Percentiles rank a stretch among this genome's conserved stretches.
phyloP scores from a whole-genome alignment of 92 coral and sea anemone species.

The Siderastrea radians region DNA sequence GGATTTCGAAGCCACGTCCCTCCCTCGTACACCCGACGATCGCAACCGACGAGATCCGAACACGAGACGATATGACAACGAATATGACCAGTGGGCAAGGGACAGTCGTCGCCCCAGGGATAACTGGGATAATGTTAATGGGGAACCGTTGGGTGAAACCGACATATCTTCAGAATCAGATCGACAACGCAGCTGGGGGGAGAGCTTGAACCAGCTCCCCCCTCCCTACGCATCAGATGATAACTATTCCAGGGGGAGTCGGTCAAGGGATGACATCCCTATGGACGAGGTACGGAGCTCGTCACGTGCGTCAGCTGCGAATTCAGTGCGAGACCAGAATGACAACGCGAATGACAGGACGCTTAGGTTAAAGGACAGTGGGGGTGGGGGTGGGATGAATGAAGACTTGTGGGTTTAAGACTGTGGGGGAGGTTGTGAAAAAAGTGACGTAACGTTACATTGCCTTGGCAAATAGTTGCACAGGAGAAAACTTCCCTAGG shows the following conservation, averaged over 20 bases:
- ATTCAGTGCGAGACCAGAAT: constrained; percentile 41
- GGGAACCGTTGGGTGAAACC: constrained; percentile 45
- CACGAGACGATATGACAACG: constrained; percentile 52
- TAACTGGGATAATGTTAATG: constrained; percentile 12
- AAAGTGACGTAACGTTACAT: background rate
- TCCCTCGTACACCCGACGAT: constrained; percentile 79
- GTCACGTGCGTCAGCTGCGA: constrained; percentile 34
- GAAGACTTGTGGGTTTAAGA: constrained; percentile 51
- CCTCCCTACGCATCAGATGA: constrained; percentile 88
- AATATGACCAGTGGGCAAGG: constrained; percentile 38
- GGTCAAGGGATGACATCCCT: constrained; percentile 49
- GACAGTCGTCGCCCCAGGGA: constrained; percentile 32
- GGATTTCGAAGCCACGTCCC: constrained; percentile 83
- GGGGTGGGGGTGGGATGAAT: constrained; percentile 49
- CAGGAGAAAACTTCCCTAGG: background rate
- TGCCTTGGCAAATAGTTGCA: background rate
- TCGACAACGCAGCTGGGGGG: constrained; percentile 80
- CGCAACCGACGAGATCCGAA: constrained; percentile 48
- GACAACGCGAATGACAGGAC: constrained; percentile 32
- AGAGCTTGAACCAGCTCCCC: constrained; percentile 74
- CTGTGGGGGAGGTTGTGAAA: constrained; percentile 12
- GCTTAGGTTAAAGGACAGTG: constrained; percentile 29
- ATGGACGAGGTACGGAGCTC: constrained; percentile 31
- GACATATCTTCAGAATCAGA: constrained; percentile 66
- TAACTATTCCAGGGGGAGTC: constrained; percentile 49